These are phyloP conservation scores for Microchrysa polita DNA, from an alignment of 2,888 invertebrate species.

Conservation along the genomic window DNA sequence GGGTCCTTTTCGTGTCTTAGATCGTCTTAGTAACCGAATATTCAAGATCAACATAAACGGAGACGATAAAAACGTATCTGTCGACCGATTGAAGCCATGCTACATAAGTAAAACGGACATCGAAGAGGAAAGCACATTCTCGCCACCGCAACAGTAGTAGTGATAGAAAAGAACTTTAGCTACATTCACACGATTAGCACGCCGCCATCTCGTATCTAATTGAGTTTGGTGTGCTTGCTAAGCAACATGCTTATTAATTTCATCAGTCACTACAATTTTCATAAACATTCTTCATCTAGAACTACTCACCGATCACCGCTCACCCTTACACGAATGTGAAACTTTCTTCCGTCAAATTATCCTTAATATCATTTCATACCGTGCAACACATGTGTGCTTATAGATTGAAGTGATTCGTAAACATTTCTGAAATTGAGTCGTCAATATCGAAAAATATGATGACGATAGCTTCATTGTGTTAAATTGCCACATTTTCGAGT, in stretches of 20 bases:
- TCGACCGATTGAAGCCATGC: background rate
- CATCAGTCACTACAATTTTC: too few relatives aligned
- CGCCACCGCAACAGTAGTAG: background rate
- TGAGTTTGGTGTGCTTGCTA: too few relatives aligned
- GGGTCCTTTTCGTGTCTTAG: too few relatives aligned
- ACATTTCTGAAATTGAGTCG: conserved; percentile 6
- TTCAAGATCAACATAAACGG: background rate
- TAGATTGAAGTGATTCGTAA: conserved; percentile 1
- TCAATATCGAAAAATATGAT: conserved; percentile 7
- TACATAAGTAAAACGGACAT: background rate
- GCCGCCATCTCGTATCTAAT: too few relatives aligned
- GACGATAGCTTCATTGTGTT: conserved; percentile 6
- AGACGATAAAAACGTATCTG: background rate
- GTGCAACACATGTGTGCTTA: background rate
- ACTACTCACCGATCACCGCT: too few relatives aligned
- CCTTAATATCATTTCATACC: background rate
- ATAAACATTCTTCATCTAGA: too few relatives aligned
- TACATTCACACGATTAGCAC: too few relatives aligned
- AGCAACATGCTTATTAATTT: too few relatives aligned
- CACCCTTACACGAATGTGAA: too few relatives aligned
- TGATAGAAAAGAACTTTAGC: too few relatives aligned
- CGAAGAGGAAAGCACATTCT: background rate
- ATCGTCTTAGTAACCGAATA: background rate
- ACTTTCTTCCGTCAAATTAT: too few relatives aligned
- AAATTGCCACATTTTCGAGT: conserved; percentile 1